Conservation (phyloP, 2,113 vertebrate species). For the Aegithalos caudatus region DNA sequence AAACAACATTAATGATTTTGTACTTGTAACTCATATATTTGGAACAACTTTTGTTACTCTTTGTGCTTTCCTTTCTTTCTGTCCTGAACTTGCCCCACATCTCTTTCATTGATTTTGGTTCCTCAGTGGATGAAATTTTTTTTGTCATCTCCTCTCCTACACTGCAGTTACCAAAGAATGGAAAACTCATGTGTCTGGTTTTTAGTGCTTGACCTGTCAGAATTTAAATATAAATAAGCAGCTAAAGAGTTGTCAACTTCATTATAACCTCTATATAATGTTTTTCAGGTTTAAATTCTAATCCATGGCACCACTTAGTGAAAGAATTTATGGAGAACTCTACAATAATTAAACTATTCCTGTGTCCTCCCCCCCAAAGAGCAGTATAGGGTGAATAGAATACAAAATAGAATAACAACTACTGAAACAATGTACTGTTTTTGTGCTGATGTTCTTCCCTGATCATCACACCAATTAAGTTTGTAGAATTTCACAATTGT, state of each 20-base stretch:
- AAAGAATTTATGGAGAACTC: background rate
- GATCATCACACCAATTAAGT: background rate
- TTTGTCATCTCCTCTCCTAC: accelerated
- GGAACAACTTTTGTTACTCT: background rate
- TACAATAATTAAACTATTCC: background rate
- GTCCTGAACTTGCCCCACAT: background rate
- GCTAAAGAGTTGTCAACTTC: background rate
- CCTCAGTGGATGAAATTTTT: background rate
- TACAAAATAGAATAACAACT: background rate
- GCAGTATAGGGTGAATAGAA: accelerated
- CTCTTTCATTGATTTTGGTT: background rate
- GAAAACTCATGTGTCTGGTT: background rate
- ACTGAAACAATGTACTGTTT: background rate
- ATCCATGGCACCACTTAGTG: background rate
- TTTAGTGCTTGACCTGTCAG: background rate
- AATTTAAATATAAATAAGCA: background rate
- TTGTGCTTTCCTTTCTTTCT: background rate
- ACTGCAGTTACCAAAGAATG: background rate
- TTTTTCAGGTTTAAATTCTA: background rate
- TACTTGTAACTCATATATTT: background rate
- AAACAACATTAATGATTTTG: background rate
- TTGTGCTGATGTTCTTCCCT: background rate
- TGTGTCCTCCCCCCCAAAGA: background rate
- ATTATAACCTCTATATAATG: background rate
- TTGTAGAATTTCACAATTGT: background rate